These are phyloP conservation scores for Meloidogyne chitwoodi DNA, from an alignment of 1,140 invertebrate genomes.

Conservation along the genomic window DNA sequence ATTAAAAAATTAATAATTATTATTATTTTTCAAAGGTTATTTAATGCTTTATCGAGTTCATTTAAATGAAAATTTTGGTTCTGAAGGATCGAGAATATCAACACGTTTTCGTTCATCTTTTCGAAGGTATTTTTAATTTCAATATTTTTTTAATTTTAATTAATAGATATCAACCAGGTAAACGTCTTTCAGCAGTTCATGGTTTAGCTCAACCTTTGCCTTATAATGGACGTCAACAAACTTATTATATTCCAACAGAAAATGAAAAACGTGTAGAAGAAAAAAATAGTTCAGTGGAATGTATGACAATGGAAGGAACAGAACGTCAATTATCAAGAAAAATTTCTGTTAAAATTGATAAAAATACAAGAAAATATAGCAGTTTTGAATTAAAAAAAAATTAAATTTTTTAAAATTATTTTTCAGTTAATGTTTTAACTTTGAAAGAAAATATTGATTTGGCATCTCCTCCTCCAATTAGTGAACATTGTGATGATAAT, in stretches of 20 bases:
- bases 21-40: slow-evolving; percentile 48
- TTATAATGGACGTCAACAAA: slow-evolving; percentile 20
- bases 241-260: slow-evolving; percentile 51
- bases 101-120: neutral
- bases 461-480: neutral
- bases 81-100: neutral
- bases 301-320: neutral
- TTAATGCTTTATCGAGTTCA: slow-evolving; percentile 62
- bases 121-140: neutral
- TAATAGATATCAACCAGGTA: slow-evolving; percentile 47
- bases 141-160: neutral
- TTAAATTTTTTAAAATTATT: neutral
- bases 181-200: slow-evolving; percentile 41
- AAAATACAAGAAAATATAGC: slow-evolving; percentile 44
- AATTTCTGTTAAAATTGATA: slow-evolving; percentile 51
- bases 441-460: slow-evolving; percentile 4
- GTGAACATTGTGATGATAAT: neutral
- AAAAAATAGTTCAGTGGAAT: slow-evolving; percentile 6
- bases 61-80: neutral
- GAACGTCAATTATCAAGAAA: slow-evolving; percentile 48
- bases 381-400: slow-evolving; percentile 31
- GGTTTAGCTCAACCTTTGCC: slow-evolving; percentile 22
- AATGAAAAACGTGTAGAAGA: slow-evolving; percentile 50
- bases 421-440: slow-evolving; percentile 27
- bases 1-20: neutral